Base-by-base conservation (phyloP, 2,888 invertebrate species). In the Eudemis profundana region DNA sequence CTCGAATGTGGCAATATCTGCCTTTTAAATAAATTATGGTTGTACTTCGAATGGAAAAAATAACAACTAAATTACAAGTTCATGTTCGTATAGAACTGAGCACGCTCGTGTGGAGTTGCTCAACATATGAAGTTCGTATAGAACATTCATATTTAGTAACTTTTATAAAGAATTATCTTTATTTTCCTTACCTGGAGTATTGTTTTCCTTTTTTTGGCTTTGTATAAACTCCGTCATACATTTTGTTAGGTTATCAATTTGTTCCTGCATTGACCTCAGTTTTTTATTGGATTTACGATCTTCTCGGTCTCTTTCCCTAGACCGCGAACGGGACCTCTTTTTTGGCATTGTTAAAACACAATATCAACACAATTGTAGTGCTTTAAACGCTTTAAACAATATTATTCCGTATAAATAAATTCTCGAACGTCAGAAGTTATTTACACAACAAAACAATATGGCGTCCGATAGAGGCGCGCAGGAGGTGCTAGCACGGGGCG, bases 131-230 rank as follows among this genome's bases (percentile, higher is more conserved):
- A 21, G 46, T 46, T 21, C 21, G 23, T n/a, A 21, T 46, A 46
- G 46, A 46, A 46, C 46, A 3, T 12, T 46, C 46, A 46, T 46
- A 46, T 46, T 46, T 46, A 46, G 46, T 46, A 21, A 46, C 3
- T 46, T 12, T 12, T n/a, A 23, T n/a, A n/a, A n/a, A n/a, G n/a
- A n/a, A n/a, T n/a, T n/a, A n/a, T n/a, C n/a, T n/a, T n/a, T n/a
- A n/a, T n/a, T n/a, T n/a, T n/a, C n/a, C n/a, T n/a, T n/a, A n/a
- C n/a, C n/a, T n/a, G n/a, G n/a, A n/a, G n/a, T n/a, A n/a, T n/a
- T n/a, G n/a, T n/a, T 19, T 44, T 44, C 44, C 44, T 19, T 44
- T 44, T 19, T 44, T 44, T 44, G 44, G 10, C 46, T 21, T 21
- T 46, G 46, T 21, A 46, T 21, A n/a, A 46, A 46, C 23, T 46